Conservation (phyloP, 2,888 invertebrate genomes). For the Epirrhoe alternata region DNA sequence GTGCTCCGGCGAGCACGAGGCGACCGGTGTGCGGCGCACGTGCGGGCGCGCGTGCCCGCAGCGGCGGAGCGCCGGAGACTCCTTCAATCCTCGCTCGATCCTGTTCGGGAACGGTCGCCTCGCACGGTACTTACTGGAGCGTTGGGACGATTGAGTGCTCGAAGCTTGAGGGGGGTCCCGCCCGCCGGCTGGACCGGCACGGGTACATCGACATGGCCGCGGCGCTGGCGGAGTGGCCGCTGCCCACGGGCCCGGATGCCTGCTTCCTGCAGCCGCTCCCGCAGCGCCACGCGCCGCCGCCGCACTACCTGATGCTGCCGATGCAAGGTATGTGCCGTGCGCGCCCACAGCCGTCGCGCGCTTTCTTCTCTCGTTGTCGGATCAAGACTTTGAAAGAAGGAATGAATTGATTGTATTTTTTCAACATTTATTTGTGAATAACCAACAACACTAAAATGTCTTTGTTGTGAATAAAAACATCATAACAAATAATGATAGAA, state of each 20-base stretch:
- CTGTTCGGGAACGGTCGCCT: slow-evolving; percentile 75
- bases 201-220: slow-evolving; percentile 85
- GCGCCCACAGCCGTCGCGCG: background rate
- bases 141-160: slow-evolving; percentile 63
- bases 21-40: slow-evolving; percentile 68
- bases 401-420: background rate
- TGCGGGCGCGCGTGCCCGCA: slow-evolving; percentile 59
- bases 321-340: slow-evolving; percentile 14
- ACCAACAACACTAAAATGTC: background rate
- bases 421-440: background rate
- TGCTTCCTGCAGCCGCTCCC: slow-evolving; percentile 48
- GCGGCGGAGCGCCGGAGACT: slow-evolving; percentile 59
- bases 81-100: slow-evolving; percentile 75
- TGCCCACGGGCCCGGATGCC: slow-evolving; percentile 34
- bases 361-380: background rate
- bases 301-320: slow-evolving; percentile 1
- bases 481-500: no score
- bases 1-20: slow-evolving; percentile 7
- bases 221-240: slow-evolving; percentile 41
- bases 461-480: background rate
- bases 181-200: slow-evolving; percentile 76
- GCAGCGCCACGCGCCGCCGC: slow-evolving; percentile 11
- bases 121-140: slow-evolving; percentile 41
- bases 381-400: background rate
- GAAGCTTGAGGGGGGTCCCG: slow-evolving; percentile 62